These are phyloP conservation scores for Eudasyphora cyanicolor DNA, from an alignment of 2,888 invertebrate species.

Conservation along the genomic window DNA sequence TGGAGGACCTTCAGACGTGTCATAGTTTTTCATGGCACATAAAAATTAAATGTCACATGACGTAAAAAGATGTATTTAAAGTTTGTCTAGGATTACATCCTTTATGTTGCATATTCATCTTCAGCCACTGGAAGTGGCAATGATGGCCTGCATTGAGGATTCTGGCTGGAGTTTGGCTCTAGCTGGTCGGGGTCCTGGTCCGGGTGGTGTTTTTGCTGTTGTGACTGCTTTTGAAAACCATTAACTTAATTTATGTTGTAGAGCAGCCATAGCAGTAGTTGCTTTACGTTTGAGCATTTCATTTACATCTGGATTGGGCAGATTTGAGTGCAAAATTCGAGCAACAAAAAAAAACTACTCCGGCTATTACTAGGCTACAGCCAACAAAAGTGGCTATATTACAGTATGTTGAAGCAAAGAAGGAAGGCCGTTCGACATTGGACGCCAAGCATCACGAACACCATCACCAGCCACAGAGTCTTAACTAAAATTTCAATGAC, in stretches of 20 bases:
- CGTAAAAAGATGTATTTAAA: not conserved
- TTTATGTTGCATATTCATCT: slow-evolving; percentile 24
- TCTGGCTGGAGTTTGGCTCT: not conserved
- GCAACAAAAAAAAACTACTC: not conserved
- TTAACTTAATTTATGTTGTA: slow-evolving; percentile 53
- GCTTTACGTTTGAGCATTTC: slow-evolving; percentile 42
- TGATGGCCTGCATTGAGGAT: not conserved
- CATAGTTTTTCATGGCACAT: slow-evolving; percentile 31
- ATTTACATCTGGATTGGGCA: slow-evolving; percentile 39
- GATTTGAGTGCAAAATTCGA: not conserved
- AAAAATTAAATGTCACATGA: slow-evolving; percentile 40
- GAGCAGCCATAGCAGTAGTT: slow-evolving; percentile 42
- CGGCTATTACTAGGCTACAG: not conserved
- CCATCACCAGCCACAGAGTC: not conserved
- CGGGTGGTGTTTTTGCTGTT: slow-evolving; percentile 5
- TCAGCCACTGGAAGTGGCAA: not conserved
- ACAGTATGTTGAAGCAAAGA: not conserved
- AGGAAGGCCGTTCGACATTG: not conserved
- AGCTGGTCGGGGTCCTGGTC: not conserved
- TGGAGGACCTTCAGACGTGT: slow-evolving; percentile 10
- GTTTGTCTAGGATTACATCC: slow-evolving; percentile 26
- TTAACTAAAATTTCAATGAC: slow-evolving; percentile 3
- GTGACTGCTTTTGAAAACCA: slow-evolving; percentile 41
- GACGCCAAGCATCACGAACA: too few relatives aligned
- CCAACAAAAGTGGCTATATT: not conserved